Conservation (phyloP, 2,113 vertebrate genomes). For the Martes martes region DNA sequence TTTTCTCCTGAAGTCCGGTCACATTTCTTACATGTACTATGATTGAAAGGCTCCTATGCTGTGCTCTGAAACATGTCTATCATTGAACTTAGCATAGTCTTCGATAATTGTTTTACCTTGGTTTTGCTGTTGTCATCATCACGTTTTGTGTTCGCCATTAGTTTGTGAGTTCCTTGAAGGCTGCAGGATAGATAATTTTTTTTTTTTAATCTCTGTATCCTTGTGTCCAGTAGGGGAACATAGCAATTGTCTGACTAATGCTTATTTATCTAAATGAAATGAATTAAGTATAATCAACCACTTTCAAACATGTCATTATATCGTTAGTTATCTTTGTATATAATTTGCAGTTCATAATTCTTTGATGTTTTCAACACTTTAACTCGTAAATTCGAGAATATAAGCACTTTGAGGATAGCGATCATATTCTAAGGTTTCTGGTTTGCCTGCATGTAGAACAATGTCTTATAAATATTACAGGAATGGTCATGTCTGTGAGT, state of each 20-base stretch:
- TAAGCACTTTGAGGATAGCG: neutral
- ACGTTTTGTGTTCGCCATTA: neutral
- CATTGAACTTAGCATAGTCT: neutral
- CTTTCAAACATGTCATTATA: neutral
- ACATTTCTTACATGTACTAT: accelerated
- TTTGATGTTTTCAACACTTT: neutral
- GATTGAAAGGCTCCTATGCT: neutral
- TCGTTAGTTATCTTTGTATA: neutral
- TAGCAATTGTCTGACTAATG: neutral
- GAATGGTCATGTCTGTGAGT: neutral
- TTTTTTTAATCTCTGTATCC: neutral
- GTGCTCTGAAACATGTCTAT: neutral
- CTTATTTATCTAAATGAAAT: neutral
- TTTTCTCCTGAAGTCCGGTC: neutral
- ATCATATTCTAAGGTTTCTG: neutral
- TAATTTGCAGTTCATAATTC: neutral
- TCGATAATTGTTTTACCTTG: neutral
- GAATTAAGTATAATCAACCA: neutral
- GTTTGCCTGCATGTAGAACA: neutral
- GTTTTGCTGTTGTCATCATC: neutral
- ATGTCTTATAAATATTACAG: neutral
- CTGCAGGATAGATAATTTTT: neutral
- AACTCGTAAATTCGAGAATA: neutral
- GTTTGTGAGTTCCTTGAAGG: neutral
- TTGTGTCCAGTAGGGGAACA: neutral